phyloP scores from a whole-genome alignment of 2,888 invertebrate genomes.

The Ellobium chinense region DNA sequence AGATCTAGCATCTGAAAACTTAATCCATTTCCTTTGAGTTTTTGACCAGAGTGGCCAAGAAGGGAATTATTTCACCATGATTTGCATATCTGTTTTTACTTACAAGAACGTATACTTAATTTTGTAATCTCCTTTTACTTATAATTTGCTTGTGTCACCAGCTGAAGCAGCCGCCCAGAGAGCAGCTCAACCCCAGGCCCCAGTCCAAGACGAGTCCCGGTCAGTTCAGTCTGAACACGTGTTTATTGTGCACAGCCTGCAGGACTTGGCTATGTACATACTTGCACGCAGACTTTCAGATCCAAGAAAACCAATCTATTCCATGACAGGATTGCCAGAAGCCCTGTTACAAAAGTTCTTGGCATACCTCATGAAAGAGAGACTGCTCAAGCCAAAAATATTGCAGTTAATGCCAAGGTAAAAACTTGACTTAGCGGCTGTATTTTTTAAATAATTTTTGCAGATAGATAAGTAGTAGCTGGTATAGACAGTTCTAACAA shows the following conservation, averaged over 20 bases:
- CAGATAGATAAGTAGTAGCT: too few species aligned
- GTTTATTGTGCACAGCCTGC: conserved; percentile 55
- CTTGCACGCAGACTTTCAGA: conserved; percentile 66
- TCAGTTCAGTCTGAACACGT: conserved; percentile 38
- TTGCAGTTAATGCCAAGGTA: conserved; percentile 75
- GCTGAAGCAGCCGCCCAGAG: conserved; percentile 70
- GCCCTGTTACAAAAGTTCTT: conserved; percentile 71
- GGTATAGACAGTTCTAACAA: too few species aligned
- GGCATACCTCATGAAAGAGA: conserved; percentile 67
- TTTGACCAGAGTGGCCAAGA: too few species aligned
- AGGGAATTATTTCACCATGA: too few species aligned
- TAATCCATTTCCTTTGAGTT: too few species aligned
- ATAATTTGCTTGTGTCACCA: conserved; percentile 48
- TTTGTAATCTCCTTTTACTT: too few species aligned
- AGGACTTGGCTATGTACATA: conserved; percentile 62
- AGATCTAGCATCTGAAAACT: too few species aligned
- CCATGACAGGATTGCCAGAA: conserved; percentile 69
- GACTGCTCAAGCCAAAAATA: conserved; percentile 70
- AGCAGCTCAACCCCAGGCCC: conserved; percentile 50
- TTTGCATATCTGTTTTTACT: too few species aligned
- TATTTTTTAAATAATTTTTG: too few species aligned
- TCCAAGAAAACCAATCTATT: conserved; percentile 64
- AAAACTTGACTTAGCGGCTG: too few species aligned
- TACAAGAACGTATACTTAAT: too few species aligned
- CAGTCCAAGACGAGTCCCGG: conserved; percentile 12